phyloP scores from a whole-genome alignment of 2,113 vertebrate species.

The Procavia capensis region DNA sequence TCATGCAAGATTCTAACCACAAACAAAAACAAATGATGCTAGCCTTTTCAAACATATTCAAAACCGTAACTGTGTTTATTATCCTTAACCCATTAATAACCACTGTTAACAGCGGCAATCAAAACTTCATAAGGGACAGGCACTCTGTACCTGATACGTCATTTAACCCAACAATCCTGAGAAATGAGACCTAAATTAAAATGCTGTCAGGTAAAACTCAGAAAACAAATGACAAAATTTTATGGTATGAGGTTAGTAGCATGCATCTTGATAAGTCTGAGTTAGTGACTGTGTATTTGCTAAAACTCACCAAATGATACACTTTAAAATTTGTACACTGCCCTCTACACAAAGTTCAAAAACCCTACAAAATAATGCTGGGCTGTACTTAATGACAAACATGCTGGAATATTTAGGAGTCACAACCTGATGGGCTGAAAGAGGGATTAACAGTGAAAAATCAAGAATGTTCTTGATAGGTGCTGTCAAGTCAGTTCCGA shows the following conservation, averaged over 20 bases:
- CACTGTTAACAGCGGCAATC: neutral
- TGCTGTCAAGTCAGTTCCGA: too few relatives aligned
- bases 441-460: neutral
- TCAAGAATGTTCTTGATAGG: too few relatives aligned
- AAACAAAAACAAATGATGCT: conserved; percentile 19
- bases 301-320: neutral
- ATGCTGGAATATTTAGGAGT: neutral
- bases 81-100: neutral
- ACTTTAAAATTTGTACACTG: neutral
- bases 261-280: neutral
- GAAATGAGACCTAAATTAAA: conserved; percentile 6
- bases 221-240: neutral
- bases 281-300: neutral
- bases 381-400: conserved; percentile 6
- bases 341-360: neutral
- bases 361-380: neutral
- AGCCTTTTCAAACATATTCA: neutral
- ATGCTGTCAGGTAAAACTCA: neutral
- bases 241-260: neutral
- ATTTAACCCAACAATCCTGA: neutral
- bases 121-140: neutral
- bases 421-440: neutral
- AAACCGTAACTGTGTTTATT: neutral
- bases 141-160: neutral
- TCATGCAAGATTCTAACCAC: neutral